Evolutionary conservation across 1,140 invertebrate species (phyloP).

Genomic region (Elysia chlorotica): DNA sequence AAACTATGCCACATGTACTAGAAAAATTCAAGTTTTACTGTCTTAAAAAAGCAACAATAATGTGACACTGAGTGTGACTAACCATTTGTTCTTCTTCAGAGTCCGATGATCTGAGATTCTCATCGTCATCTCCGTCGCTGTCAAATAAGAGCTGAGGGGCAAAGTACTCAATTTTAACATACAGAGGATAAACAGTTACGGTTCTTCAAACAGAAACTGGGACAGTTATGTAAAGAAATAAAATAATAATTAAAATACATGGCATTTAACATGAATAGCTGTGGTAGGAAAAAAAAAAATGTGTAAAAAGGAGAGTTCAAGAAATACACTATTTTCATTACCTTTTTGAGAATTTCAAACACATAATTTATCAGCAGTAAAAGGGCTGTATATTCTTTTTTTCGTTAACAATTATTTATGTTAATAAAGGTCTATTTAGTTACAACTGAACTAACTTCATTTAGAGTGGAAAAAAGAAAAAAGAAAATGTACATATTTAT

Average conservation of each 20-base stretch:
- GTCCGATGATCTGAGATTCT: not conserved
- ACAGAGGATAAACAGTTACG: not conserved
- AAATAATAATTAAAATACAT: no score
- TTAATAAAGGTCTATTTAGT: not conserved
- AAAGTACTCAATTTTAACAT: not conserved
- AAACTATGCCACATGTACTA: no score
- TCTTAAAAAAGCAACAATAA: not conserved
- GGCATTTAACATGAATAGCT: not conserved
- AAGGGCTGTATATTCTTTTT: no score
- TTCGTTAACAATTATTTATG: no score
- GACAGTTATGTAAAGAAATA: no score
- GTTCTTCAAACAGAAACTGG: not conserved
- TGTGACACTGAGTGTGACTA: not conserved
- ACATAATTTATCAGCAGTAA: no score
- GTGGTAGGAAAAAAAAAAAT: not conserved
- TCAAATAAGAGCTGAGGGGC: slow-evolving; percentile 8
- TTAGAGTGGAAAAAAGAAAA: no score
- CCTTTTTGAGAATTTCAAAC: no score
- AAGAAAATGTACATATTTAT: not conserved
- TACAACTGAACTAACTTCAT: not conserved
- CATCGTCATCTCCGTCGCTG: slow-evolving; percentile 13
- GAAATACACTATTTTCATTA: not conserved
- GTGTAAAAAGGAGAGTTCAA: not conserved
- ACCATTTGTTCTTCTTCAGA: slow-evolving; percentile 5
- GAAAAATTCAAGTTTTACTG: no score